Evolutionary conservation across 1,140 invertebrate species (phyloP).

Genomic region (Lordiphosa mommai): DNA sequence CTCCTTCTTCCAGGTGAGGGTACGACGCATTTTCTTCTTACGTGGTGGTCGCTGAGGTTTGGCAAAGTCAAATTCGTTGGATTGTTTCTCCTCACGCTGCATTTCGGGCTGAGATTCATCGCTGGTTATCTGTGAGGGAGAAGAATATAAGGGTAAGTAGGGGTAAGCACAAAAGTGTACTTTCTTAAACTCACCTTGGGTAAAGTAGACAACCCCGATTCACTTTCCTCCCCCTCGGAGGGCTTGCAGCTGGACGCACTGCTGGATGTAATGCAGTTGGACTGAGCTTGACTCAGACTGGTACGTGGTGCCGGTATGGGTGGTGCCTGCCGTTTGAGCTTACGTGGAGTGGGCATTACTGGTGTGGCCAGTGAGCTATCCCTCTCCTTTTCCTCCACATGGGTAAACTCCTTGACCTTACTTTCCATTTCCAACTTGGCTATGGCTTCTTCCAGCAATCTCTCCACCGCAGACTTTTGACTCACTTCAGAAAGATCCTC

Average conservation of each 20-base stretch:
- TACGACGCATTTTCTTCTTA: conserved; percentile 76
- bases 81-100: background rate
- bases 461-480: conserved; percentile 56
- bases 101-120: conserved; percentile 69
- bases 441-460: conserved; percentile 67
- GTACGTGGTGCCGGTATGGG: conserved; percentile 51
- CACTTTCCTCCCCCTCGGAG: conserved; percentile 66
- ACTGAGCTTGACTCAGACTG: conserved; percentile 26
- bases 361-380: conserved; percentile 23
- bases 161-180: too few species aligned
- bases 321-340: conserved; percentile 44
- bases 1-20: conserved; percentile 72
- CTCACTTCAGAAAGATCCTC: conserved; percentile 19
- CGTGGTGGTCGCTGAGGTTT: conserved; percentile 62
- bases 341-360: conserved; percentile 27
- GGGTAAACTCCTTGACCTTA: conserved; percentile 23
- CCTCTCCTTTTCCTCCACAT: conserved; percentile 43
- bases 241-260: conserved; percentile 52
- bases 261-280: conserved; percentile 33
- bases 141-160: background rate
- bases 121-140: conserved; percentile 46
- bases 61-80: conserved; percentile 43
- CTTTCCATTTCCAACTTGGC: conserved; percentile 60
- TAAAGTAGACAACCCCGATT: conserved; percentile 62
- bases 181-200: conserved; percentile 61